phyloP scores from a whole-genome alignment of 2,113 vertebrate species.

The Mormyrus iriodes region DNA sequence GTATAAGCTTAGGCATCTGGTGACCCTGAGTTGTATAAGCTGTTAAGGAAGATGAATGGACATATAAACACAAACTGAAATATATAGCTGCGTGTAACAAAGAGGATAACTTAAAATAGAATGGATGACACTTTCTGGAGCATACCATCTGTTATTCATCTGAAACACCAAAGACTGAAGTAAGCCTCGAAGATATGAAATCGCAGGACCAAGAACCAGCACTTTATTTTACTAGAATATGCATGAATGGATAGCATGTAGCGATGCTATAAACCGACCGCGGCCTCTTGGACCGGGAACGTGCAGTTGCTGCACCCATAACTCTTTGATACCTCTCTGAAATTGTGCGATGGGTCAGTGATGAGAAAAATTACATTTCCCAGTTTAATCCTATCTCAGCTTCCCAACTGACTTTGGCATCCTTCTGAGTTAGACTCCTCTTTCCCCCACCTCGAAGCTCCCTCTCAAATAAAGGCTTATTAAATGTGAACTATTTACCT shows the following conservation, averaged over 20 bases:
- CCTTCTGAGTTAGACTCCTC: background rate
- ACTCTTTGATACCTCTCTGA: background rate
- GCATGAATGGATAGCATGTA: background rate
- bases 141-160: background rate
- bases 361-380: conserved; percentile 10
- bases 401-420: background rate
- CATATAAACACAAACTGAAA: background rate
- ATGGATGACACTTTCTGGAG: background rate
- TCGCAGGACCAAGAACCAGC: background rate
- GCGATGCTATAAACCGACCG: background rate
- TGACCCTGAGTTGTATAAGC: background rate
- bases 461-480: conserved; percentile 10
- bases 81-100: background rate
- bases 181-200: background rate
- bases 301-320: background rate
- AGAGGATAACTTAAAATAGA: background rate
- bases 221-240: background rate
- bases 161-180: background rate
- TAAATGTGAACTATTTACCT: conserved; percentile 17
- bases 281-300: too few relatives aligned
- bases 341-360: background rate
- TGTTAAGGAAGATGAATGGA: background rate
- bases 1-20: background rate
- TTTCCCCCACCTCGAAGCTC: background rate
- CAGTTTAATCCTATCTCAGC: background rate